Percentiles rank a stretch among this genome's conserved stretches.
Conservation (phyloP, 2,113 vertebrate genomes). For the Himantopus leucocephalus region DNA sequence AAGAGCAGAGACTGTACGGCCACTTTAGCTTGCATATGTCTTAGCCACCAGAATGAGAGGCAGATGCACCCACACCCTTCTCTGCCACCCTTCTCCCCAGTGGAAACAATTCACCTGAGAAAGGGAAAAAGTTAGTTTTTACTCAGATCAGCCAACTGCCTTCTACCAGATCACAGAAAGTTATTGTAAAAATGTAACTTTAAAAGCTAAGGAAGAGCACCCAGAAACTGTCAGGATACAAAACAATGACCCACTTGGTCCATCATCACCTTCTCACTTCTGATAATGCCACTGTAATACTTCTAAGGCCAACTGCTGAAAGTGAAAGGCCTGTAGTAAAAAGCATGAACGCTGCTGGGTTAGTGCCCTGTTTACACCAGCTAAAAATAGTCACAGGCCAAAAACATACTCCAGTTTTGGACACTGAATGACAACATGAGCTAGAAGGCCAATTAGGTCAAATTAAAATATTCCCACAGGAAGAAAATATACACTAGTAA, state of each 20-base stretch:
- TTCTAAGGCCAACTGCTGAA: not conserved
- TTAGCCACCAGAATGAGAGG: not conserved
- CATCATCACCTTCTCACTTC: not conserved
- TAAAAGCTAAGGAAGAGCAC: not conserved
- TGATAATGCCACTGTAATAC: rapidly evolving
- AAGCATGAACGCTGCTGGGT: not conserved
- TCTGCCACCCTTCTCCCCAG: not conserved
- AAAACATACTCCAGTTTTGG: not conserved
- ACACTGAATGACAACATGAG: not conserved
- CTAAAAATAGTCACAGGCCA: not conserved
- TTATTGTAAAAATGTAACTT: not conserved
- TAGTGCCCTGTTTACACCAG: not conserved
- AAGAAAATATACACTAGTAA: not conserved
- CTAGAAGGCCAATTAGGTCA: not conserved
- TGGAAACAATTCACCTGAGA: not conserved
- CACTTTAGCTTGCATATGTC: not conserved
- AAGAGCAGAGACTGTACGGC: not conserved
- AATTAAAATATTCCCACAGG: not conserved
- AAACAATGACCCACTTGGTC: not conserved
- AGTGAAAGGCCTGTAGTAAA: not conserved
- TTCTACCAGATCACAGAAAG: not conserved
- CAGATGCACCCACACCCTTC: rapidly evolving
- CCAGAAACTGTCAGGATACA: not conserved
- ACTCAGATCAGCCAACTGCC: not conserved
- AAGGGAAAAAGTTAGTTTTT: not conserved